Base-by-base conservation (phyloP, 2,113 vertebrate species). In the Galeopterus variegatus region DNA sequence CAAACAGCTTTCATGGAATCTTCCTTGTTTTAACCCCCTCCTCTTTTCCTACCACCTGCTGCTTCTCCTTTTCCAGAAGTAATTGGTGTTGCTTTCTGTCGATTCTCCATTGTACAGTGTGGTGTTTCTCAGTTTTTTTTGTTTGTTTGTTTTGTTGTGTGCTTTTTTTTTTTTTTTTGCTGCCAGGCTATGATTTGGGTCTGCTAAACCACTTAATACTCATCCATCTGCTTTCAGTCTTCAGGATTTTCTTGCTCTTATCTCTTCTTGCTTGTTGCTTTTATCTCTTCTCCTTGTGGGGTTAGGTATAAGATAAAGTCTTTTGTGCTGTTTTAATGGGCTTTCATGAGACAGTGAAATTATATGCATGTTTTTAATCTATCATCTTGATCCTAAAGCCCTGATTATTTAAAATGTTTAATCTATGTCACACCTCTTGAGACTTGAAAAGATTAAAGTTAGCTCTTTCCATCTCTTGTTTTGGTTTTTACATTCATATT, bases 391-490 rank as follows among this genome's bases (percentile, higher is more conserved):
- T 86, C 52, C 65, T 84, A 36, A 90, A 87, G 33, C 79, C 52
- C 41, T 41, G 56, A 62, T 88, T 85, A 84, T 73, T 86, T 93
- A 89, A 90, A 90, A 91, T 67, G 54, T 91, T 97, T 91, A 21
- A 45, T 77, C 5, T 85, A 33, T 62, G 80, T 83, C 58, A 94
- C 36, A 64, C n/a, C 45, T 95, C 60, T 86, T 94, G 70, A 87
- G 52, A 87, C 50, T 82, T 52, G 67, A 79, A 72, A 82, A 85
- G 76, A 36, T 83, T 83, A 56, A 94, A 80, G 52, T 89, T 82
- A 92, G n/a, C 17, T 26, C 54, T 93, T 92, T 81, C 33, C 56
- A 64, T 88, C 76, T 77, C 79, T 69, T 88, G n/a, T 70, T 58
- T 91, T 88, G 33, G 19, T 45, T 82, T 85, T 83, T 90, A 75